Percentiles rank a stretch among this genome's conserved stretches.
phyloP scores from a whole-genome alignment of 2,888 invertebrate genomes.

The Watsonalla cultraria region DNA sequence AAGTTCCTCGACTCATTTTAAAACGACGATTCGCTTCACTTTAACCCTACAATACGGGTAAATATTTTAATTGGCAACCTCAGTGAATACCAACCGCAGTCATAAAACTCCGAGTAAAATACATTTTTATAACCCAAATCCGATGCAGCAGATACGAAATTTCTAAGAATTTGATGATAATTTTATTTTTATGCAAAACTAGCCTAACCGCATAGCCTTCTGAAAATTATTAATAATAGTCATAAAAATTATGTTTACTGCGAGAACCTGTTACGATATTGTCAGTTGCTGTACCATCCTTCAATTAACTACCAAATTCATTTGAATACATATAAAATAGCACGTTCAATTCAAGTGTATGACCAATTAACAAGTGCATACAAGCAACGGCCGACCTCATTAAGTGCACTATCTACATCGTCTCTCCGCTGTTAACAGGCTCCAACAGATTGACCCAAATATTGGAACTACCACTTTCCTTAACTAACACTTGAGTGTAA shows the following conservation, averaged over 20 bases:
- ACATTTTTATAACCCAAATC: conserved; percentile 27
- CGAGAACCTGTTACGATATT: too few relatives aligned
- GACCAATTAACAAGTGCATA: background rate
- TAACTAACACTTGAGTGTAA: conserved; percentile 3
- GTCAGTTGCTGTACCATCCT: too few relatives aligned
- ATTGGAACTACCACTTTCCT: background rate
- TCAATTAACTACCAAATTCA: too few relatives aligned
- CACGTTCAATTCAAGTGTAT: too few relatives aligned
- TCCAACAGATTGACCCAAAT: background rate
- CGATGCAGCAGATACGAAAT: conserved; percentile 28
- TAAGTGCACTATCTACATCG: background rate
- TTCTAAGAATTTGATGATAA: background rate
- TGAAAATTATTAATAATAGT: background rate
- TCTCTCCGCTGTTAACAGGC: background rate
- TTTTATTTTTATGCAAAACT: conserved; percentile 14
- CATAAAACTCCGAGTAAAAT: conserved; percentile 34
- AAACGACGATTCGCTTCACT: conserved; percentile 59
- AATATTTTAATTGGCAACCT: conserved; percentile 61
- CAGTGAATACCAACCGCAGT: conserved; percentile 30
- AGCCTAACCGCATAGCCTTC: conserved; percentile 7
- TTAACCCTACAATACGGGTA: conserved; percentile 47
- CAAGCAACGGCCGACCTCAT: background rate
- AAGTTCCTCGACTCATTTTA: conserved; percentile 58
- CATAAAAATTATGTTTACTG: too few relatives aligned
- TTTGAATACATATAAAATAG: too few relatives aligned